Base-by-base conservation (phyloP, 2,888 invertebrate genomes). In the Pollenia griseotomentosa region DNA sequence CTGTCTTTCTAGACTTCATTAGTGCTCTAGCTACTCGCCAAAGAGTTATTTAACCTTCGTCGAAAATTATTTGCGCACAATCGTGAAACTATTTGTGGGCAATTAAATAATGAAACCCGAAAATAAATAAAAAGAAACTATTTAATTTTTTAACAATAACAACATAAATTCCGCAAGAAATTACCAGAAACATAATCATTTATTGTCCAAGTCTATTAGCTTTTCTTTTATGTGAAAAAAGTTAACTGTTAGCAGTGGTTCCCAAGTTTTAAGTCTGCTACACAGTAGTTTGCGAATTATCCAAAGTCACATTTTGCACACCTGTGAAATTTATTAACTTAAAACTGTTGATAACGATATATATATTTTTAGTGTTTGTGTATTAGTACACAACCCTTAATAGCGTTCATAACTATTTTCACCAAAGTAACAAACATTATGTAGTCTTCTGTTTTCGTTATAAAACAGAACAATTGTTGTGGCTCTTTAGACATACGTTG, bases 51-150 rank as follows among this genome's bases (percentile, higher is more conserved):
- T 79, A 85, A 83, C 87, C 87, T 87, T 87, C 79, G 14, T 42
- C n/a, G 42, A 6, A 53, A 75, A 71, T 59, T 55, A 85, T 70
- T 83, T 70, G 74, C 83, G 73, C 42, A 51, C 33, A 74, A 63
- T 63, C 85, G 85, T 83, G 83, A 63, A 80, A 80, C 59, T 78
- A 86, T 85, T 88, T 88, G 63, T 61, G 81, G 40, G 59, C 79
- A 80, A 86, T 80, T 75, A 80, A 83, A 75, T 82, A 82, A 79
- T 55, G 82, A 68, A 82, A 78, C 74, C 71, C 23, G 51, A 46
- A 73, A 33, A 63, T 68, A 46, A 44, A 33, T n/a, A 66, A 57
- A 40, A 66, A n/a, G n/a, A n/a, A 46, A 40, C 16, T 40, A 42
- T 53, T 65, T n/a, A 0, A 59, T 48, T 77, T 68, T 73, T 19